phyloP scores from a whole-genome alignment of 2,113 vertebrate genomes.

The Lota lota region DNA sequence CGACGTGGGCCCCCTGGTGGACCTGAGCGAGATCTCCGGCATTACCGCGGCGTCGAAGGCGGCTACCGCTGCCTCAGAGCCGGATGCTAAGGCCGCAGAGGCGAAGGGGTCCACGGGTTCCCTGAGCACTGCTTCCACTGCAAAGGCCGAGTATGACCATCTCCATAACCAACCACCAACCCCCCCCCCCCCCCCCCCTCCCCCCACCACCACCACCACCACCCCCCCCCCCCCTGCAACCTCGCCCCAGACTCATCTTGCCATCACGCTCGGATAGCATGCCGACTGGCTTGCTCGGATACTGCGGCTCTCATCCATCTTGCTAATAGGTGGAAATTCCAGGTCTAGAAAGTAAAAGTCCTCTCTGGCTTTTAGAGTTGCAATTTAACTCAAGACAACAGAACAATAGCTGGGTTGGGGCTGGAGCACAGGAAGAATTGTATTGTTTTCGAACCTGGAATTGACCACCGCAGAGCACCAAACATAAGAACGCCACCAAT shows the following conservation, averaged over 20 bases:
- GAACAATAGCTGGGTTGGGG: no score
- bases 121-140: slow-evolving; percentile 78
- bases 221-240: no score
- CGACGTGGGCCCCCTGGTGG: slow-evolving; percentile 86
- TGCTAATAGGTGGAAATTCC: background rate
- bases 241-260: no score
- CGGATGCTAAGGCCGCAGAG: slow-evolving; percentile 77
- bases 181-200: background rate
- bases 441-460: no score
- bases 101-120: slow-evolving; percentile 85
- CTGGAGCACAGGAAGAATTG: no score
- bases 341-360: background rate
- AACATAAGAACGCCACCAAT: slow-evolving; percentile 25
- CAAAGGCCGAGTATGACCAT: slow-evolving; percentile 92
- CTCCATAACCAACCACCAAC: slow-evolving; percentile 32
- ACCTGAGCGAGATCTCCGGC: slow-evolving; percentile 88
- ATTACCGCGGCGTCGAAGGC: slow-evolving; percentile 49
- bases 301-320: no score
- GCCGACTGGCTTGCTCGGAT: no score
- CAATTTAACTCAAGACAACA: no score
- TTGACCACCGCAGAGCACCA: background rate
- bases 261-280: no score
- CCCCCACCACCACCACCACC: background rate
- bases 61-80: slow-evolving; percentile 53
- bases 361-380: no score